phyloP scores from a whole-genome alignment of 2,888 invertebrate genomes.

The Eumacrocentrus americanus region DNA sequence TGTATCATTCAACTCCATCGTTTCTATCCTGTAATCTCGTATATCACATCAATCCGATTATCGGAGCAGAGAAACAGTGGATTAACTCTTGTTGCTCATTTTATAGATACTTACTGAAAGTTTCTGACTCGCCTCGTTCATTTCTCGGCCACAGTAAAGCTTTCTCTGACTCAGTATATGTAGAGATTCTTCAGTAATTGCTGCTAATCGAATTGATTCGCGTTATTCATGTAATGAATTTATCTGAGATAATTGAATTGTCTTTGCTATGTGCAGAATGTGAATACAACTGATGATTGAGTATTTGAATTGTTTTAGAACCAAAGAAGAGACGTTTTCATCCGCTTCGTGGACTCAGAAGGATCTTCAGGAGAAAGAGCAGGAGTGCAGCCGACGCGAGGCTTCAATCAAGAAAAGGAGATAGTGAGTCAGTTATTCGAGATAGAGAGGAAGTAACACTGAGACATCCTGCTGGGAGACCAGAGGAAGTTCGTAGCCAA shows the following conservation, averaged over 20 bases:
- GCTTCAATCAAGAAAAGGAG: conserved; percentile 54
- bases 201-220: neutral
- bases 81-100: too few species aligned
- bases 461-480: conserved; percentile 62
- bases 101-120: too few species aligned
- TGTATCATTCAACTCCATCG: too few species aligned
- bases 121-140: neutral
- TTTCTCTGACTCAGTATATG: neutral
- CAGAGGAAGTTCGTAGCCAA: conserved; percentile 64
- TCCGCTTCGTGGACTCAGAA: conserved; percentile 70
- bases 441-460: conserved; percentile 61
- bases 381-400: conserved; percentile 60
- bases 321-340: conserved; percentile 70
- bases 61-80: too few species aligned
- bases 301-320: conserved; percentile 52
- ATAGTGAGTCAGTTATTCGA: conserved; percentile 50
- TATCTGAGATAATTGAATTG: neutral
- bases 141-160: conserved; percentile 20
- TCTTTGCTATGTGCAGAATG: neutral
- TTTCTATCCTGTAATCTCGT: too few species aligned
- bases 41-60: too few species aligned
- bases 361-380: conserved; percentile 73
- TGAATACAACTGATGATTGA: too few species aligned
- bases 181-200: neutral
- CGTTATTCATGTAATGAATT: neutral